phyloP scores from a whole-genome alignment of 2,888 invertebrate genomes.

The Aproaerema taeniolella region DNA sequence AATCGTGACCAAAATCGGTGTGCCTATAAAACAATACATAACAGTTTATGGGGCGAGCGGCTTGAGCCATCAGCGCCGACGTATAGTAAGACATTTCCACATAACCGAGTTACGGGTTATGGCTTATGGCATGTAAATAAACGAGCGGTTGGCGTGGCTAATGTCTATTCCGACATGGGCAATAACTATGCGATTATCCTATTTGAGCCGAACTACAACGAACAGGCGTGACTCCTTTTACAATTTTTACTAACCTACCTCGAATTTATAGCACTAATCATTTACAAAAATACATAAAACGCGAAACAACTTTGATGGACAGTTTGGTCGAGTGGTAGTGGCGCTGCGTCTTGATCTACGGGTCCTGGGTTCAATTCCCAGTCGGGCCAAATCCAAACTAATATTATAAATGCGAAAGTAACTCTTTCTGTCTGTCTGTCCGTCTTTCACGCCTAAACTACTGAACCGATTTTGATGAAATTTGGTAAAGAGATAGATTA shows the following conservation, averaged over 20 bases:
- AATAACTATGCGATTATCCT: conserved; percentile 69
- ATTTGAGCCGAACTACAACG: conserved; percentile 56
- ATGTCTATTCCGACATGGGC: conserved; percentile 64
- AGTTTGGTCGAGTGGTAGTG: too few species aligned
- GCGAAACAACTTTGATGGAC: too few species aligned
- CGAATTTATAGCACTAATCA: conserved; percentile 32
- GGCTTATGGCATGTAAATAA: conserved; percentile 60
- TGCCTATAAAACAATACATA: conserved; percentile 13
- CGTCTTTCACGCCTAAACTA: too few species aligned
- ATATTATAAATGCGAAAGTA: too few species aligned
- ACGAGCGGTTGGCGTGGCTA: conserved; percentile 70
- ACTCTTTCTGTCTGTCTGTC: too few species aligned
- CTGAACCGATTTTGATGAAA: too few species aligned
- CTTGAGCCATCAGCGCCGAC: conserved; percentile 35
- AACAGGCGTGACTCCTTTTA: conserved; percentile 55
- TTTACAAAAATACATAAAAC: too few species aligned
- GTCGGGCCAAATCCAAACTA: too few species aligned
- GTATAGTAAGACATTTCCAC: conserved; percentile 49
- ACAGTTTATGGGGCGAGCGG: conserved; percentile 9
- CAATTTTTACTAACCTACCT: conserved; percentile 52
- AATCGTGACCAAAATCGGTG: conserved; percentile 7
- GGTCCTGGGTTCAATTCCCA: too few species aligned
- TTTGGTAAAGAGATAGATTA: too few species aligned
- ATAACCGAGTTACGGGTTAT: conserved; percentile 49
- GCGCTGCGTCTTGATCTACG: too few species aligned